phyloP scores from a whole-genome alignment of 1,140 invertebrate species.

The Acyrthosiphon pisum region DNA sequence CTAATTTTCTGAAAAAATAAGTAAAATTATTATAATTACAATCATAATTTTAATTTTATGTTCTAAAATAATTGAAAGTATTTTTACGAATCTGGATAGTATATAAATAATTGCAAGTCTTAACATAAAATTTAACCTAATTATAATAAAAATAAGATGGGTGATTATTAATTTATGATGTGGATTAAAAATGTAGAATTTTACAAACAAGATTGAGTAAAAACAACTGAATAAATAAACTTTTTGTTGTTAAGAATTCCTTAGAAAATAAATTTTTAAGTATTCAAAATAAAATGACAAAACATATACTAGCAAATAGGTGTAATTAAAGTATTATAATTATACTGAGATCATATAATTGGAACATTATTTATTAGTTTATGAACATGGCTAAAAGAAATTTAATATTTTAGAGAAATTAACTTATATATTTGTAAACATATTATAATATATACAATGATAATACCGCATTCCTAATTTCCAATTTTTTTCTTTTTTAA shows the following conservation, averaged over 20 bases:
- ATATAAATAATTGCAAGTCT: neutral
- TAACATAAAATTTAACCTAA: neutral
- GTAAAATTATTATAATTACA: neutral
- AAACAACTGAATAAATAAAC: too few relatives aligned
- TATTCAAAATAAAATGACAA: neutral
- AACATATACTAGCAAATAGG: neutral
- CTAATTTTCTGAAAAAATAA: conserved; percentile 74
- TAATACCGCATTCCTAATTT: too few relatives aligned
- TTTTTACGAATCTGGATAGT: neutral
- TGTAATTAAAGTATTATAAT: neutral
- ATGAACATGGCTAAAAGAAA: too few relatives aligned
- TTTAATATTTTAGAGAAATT: too few relatives aligned
- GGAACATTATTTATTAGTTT: too few relatives aligned
- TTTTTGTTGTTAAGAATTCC: too few relatives aligned
- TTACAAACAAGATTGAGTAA: too few relatives aligned
- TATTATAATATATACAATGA: too few relatives aligned
- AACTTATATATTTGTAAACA: too few relatives aligned
- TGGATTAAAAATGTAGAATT: neutral
- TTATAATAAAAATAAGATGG: neutral
- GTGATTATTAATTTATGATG: neutral
- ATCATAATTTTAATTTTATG: neutral
- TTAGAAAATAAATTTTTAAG: neutral
- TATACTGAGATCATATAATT: too few relatives aligned
- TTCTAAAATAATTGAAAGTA: neutral
- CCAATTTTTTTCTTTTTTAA: too few relatives aligned